Conservation (phyloP, 1,140 invertebrate genomes). For the Hylaeus anthracinus region DNA sequence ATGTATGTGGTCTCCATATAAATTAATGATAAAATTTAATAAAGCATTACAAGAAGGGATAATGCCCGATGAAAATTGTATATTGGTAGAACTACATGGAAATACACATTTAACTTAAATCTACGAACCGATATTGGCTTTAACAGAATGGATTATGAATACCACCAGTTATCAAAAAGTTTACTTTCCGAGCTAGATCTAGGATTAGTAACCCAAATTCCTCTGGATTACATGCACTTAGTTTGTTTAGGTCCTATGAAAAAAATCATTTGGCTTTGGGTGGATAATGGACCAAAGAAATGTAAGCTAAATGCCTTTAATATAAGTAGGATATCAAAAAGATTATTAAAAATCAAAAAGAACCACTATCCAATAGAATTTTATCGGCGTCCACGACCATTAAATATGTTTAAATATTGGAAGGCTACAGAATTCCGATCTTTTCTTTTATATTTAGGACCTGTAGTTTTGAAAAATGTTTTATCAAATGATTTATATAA, state of each 20-base stretch:
- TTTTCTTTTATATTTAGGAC: slow-evolving; percentile 47
- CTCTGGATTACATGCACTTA: slow-evolving; percentile 54
- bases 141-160: no score
- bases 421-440: slow-evolving; percentile 51
- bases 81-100: no score
- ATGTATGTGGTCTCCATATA: no score
- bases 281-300: no score
- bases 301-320: no score
- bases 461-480: slow-evolving; percentile 31
- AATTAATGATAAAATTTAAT: no score
- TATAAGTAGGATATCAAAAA: no score
- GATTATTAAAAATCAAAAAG: no score
- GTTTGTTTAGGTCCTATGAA: slow-evolving; percentile 54
- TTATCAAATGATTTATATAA: slow-evolving; percentile 21
- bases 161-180: neutral
- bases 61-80: no score
- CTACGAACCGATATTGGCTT: no score
- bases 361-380: slow-evolving; percentile 25
- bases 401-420: slow-evolving; percentile 20
- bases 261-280: slow-evolving; percentile 14
- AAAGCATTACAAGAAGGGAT: no score
- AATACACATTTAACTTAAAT: no score
- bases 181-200: slow-evolving; percentile 1
- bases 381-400: slow-evolving; percentile 33
- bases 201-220: slow-evolving; percentile 53